A percentile compares a stretch with the other conserved stretches of the same genome.
Conservation (phyloP, 2,888 invertebrate species). For the Camptogramma bilineatum region DNA sequence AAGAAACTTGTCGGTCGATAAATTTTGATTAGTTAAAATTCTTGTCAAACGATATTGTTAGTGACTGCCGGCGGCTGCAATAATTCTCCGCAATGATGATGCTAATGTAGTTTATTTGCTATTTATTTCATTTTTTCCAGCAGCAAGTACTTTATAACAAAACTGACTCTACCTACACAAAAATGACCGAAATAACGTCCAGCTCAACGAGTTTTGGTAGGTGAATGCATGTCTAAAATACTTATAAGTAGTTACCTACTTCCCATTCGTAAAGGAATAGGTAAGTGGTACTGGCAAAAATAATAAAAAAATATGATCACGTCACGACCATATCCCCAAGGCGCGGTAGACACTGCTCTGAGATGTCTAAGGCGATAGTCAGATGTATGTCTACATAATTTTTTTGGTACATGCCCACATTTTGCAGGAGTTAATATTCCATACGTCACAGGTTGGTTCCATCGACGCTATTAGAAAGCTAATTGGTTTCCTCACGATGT, state of each 20-base stretch:
- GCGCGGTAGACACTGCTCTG: too few relatives aligned
- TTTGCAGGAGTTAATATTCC: too few relatives aligned
- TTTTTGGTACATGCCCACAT: too few relatives aligned
- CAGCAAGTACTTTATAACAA: conserved; percentile 4
- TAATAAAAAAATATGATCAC: too few relatives aligned
- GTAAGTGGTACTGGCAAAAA: too few relatives aligned
- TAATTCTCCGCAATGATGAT: conserved; percentile 17
- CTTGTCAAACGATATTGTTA: conserved; percentile 19
- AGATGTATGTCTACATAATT: too few relatives aligned
- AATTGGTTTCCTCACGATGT: too few relatives aligned
- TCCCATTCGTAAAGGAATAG: too few relatives aligned
- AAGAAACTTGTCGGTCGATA: conserved; percentile 14
- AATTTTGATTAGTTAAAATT: conserved; percentile 17
- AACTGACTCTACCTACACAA: neutral
- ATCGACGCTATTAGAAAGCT: too few relatives aligned
- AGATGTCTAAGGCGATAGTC: too few relatives aligned
- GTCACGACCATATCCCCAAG: too few relatives aligned
- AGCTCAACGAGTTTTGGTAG: neutral
- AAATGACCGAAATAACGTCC: conserved; percentile 8
- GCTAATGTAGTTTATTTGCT: conserved; percentile 17
- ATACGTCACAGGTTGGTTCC: too few relatives aligned
- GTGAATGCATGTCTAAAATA: neutral
- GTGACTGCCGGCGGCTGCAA: neutral
- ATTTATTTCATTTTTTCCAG: conserved; percentile 19
- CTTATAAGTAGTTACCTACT: neutral